Percentiles rank a stretch among this genome's conserved stretches.
These are phyloP conservation scores for Hemaris fuciformis DNA, from an alignment of 2,888 invertebrate species.

Conservation along the genomic window DNA sequence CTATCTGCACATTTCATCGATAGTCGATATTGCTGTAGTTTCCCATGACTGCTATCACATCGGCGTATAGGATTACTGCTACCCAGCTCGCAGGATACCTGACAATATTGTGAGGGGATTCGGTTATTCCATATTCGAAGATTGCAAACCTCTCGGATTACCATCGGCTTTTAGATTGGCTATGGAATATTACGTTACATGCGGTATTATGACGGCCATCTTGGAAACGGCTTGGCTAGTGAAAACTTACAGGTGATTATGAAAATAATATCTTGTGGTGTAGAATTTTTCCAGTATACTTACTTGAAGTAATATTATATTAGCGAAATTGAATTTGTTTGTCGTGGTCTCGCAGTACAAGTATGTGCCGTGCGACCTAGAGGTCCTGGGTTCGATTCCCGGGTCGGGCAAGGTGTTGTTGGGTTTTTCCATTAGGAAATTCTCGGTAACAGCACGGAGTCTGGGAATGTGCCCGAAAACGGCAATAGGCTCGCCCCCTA, in stretches of 20 bases:
- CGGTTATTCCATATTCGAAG: conserved; percentile 12
- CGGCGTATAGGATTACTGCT: conserved; percentile 29
- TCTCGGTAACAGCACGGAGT: too few species aligned
- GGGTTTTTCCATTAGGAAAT: too few species aligned
- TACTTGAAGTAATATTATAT: too few species aligned
- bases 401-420: too few species aligned
- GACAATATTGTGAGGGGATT: conserved; percentile 24
- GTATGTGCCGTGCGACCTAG: too few species aligned
- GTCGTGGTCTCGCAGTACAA: too few species aligned
- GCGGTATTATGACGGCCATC: not conserved
- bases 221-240: not conserved
- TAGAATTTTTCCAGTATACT: too few species aligned
- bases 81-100: conserved; percentile 25
- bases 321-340: too few species aligned
- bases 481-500: too few species aligned
- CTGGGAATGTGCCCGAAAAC: too few species aligned
- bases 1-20: not conserved
- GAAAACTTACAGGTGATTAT: not conserved
- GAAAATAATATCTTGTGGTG: not conserved
- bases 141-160: conserved; percentile 10
- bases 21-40: conserved; percentile 8
- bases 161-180: conserved; percentile 7
- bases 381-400: too few species aligned
- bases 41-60: conserved; percentile 21
- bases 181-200: not conserved